Conservation (phyloP, 2,888 invertebrate genomes). For the Ophion ventricosus region DNA sequence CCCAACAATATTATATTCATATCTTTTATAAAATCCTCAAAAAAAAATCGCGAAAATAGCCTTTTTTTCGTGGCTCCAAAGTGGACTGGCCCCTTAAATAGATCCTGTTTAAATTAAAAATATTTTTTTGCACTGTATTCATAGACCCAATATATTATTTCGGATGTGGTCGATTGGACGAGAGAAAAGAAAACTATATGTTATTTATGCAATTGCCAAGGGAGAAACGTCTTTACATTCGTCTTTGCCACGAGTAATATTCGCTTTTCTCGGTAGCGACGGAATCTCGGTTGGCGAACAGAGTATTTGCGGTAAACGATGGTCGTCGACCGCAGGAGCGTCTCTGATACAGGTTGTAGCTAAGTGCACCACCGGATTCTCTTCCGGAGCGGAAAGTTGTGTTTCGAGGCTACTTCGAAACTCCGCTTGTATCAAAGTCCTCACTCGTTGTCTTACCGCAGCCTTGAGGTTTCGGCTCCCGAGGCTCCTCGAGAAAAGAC, state of each 20-base stretch:
- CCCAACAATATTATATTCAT: too few relatives aligned
- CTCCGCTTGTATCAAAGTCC: slow-evolving; percentile 67
- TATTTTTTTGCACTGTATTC: too few relatives aligned
- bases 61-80: too few relatives aligned
- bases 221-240: background rate
- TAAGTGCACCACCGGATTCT: slow-evolving; percentile 59
- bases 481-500: background rate
- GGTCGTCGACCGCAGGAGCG: slow-evolving; percentile 13
- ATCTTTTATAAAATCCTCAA: too few relatives aligned
- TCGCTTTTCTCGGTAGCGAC: background rate
- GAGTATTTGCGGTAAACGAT: slow-evolving; percentile 6
- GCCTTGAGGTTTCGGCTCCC: slow-evolving; percentile 17
- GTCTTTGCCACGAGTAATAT: background rate
- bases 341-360: slow-evolving; percentile 27
- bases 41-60: too few relatives aligned
- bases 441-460: slow-evolving; percentile 58
- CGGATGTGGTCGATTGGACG: too few relatives aligned
- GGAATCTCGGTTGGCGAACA: background rate
- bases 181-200: too few relatives aligned
- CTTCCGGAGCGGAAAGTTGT: slow-evolving; percentile 73
- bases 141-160: too few relatives aligned
- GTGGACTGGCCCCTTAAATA: too few relatives aligned
- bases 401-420: slow-evolving; percentile 67
- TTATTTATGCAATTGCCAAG: background rate
- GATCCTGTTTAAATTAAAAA: too few relatives aligned